Base-by-base conservation (phyloP, 2,888 invertebrate genomes). In the Cacoxenus indagator region DNA sequence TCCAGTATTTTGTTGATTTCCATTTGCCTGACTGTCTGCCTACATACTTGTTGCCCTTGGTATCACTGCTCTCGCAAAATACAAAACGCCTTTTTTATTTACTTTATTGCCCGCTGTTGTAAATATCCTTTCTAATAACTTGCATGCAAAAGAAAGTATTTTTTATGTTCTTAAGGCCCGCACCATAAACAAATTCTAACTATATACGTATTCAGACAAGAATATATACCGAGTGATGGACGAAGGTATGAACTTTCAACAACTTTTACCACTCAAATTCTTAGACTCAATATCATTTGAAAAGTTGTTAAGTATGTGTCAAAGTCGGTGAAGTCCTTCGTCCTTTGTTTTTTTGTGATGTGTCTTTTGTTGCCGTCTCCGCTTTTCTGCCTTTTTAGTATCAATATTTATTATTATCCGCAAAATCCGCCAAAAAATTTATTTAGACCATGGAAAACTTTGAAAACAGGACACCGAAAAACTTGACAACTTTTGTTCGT, bases 61-160 rank as follows among this genome's bases (percentile, higher is more conserved):
- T 43, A 9, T 48, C 48, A n/a, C 14, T 19, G 22, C 48, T 48
- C 24, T 64, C 43, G 68, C 75, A 78, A 72, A 22, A 78, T 80
- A 72, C 75, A 81, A 22, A 51, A 74, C 81, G 81, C 76, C 78
- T 81, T 81, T 82, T 82, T 82, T 80, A 80, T 80, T 80, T 82
- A 80, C 80, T 80, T 80, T 76, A 24, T n/a, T 24, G 45, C 59
- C 0, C 14, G 5, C 9, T 26, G 22, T 64, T 48, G 62, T 65
- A 66, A 66, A 66, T 66, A 66, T 66, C 55, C 57, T 66, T 66
- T 55, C 65, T 66, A 66, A 66, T 57, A 66, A 66, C 57, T 65
- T 66, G 65, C 37, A n/a, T n/a, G 45, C n/a, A n/a, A 43, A 43
- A 5, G n/a, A n/a, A n/a, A n/a, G n/a, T n/a, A n/a, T n/a, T n/a